These are phyloP conservation scores for Clusia tigrina DNA, from an alignment of 2,888 invertebrate species.

Conservation along the genomic window DNA sequence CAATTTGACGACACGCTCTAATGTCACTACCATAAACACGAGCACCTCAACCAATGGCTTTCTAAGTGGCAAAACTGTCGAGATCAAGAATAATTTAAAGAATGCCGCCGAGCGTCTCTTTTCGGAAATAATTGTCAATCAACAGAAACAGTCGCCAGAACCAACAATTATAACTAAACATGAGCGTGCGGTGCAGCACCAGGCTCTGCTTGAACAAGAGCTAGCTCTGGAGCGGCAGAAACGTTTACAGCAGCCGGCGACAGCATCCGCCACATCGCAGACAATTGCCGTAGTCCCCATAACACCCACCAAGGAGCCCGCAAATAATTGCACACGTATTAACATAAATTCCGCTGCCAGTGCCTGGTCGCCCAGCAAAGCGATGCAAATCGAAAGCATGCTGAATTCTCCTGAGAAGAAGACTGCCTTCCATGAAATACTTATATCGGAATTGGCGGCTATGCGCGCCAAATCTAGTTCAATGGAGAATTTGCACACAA, in stretches of 20 bases:
- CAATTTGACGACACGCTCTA: constrained; percentile 43
- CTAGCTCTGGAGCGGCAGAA: constrained; percentile 37
- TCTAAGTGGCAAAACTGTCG: constrained; percentile 55
- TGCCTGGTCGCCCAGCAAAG: background rate
- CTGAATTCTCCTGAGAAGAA: constrained; percentile 59
- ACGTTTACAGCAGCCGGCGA: constrained; percentile 28
- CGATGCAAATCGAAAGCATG: constrained; percentile 26
- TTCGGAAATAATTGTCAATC: constrained; percentile 62
- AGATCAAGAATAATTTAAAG: constrained; percentile 62
- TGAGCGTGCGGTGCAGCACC: constrained; percentile 54
- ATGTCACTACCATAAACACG: constrained; percentile 36
- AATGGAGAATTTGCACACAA: constrained; percentile 56
- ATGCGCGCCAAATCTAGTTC: constrained; percentile 67
- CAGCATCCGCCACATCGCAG: constrained; percentile 11
- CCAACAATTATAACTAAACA: constrained; percentile 57
- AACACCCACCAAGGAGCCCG: constrained; percentile 29
- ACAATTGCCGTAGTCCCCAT: constrained; percentile 7
- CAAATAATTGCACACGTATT: constrained; percentile 54
- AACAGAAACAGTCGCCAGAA: constrained; percentile 46
- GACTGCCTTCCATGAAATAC: constrained; percentile 70
- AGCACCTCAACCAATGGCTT: constrained; percentile 36
- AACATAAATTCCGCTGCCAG: constrained; percentile 34
- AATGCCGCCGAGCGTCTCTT: constrained; percentile 63
- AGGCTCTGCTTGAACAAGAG: constrained; percentile 49
- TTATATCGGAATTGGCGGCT: constrained; percentile 74